Evolutionary conservation across 2,113 vertebrate species (phyloP).

Genomic region (Saccopteryx bilineata): DNA sequence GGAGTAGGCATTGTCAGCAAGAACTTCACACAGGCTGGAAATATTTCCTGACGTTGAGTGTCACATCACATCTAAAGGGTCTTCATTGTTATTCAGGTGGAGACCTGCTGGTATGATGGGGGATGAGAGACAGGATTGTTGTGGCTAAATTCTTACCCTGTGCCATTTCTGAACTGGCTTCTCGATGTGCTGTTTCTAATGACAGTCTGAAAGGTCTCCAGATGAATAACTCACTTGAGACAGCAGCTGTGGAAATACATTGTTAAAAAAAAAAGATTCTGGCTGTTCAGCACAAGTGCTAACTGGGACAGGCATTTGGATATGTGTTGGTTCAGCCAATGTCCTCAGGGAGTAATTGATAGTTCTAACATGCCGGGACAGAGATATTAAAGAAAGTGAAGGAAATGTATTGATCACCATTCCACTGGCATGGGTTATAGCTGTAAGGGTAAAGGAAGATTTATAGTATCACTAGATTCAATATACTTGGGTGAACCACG

Average conservation of each 20-base stretch:
- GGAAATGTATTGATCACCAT: not conserved
- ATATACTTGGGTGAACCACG: not conserved
- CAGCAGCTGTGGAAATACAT: slow-evolving; percentile 70
- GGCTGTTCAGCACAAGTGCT: slow-evolving; percentile 11
- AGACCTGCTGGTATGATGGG: slow-evolving; percentile 46
- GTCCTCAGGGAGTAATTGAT: not conserved
- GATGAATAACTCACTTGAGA: slow-evolving; percentile 71
- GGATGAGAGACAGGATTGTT: slow-evolving; percentile 58
- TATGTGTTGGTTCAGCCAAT: not conserved
- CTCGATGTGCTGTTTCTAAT: slow-evolving; percentile 64
- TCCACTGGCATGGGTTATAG: not conserved
- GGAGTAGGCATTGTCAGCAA: slow-evolving; percentile 57
- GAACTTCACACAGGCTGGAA: not conserved
- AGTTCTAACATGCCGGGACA: not conserved
- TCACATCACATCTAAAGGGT: not conserved
- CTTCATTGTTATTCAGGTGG: slow-evolving; percentile 73
- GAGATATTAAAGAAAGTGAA: slow-evolving; percentile 21
- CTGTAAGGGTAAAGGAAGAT: slow-evolving; percentile 2
- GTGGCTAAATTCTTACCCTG: slow-evolving; percentile 63
- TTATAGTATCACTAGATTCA: not conserved
- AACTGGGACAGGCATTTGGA: not conserved
- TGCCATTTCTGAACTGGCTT: not conserved
- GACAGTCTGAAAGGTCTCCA: slow-evolving; percentile 48
- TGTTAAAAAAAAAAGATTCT: slow-evolving; percentile 57
- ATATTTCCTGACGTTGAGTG: not conserved